Evolutionary conservation across 2,797 vertebrate species (phyloP).

Genomic region (Falco naumanni): DNA sequence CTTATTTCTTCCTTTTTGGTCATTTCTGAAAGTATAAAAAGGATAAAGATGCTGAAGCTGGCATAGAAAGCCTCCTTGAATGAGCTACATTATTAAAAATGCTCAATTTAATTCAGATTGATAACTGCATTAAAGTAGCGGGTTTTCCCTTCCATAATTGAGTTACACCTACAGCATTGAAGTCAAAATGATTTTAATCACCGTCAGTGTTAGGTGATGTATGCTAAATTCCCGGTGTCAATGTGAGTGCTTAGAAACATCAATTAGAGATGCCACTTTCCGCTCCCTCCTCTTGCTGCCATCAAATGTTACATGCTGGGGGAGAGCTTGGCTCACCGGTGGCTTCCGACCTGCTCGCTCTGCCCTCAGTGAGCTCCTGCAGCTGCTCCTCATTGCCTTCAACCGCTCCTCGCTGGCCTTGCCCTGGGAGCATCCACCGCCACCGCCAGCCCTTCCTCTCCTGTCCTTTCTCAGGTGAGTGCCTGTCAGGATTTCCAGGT

Average conservation of each 20-base stretch:
- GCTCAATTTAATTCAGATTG: constrained; percentile 36
- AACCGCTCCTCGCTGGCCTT: not conserved
- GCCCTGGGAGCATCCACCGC: not conserved
- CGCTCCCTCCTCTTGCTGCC: not conserved
- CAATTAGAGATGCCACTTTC: not conserved
- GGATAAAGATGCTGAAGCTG: not conserved
- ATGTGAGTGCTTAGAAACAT: not conserved
- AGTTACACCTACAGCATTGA: not conserved
- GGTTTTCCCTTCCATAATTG: not conserved
- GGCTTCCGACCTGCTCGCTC: not conserved
- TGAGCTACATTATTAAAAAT: not conserved
- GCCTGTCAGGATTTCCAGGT: not conserved
- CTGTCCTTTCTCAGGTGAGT: not conserved
- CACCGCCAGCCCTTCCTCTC: not conserved
- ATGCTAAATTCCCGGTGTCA: not conserved
- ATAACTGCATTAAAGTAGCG: not conserved
- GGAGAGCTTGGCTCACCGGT: not conserved
- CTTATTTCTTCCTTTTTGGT: not conserved
- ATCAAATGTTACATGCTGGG: accelerated
- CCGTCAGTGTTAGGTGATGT: not conserved
- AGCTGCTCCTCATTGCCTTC: not conserved
- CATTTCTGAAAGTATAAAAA: not conserved
- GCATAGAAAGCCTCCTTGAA: not conserved
- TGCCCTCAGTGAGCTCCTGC: accelerated
- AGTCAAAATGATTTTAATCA: not conserved